These are phyloP conservation scores for Syrmaticus mikado DNA, from an alignment of 2,113 vertebrate genomes.

Conservation along the genomic window DNA sequence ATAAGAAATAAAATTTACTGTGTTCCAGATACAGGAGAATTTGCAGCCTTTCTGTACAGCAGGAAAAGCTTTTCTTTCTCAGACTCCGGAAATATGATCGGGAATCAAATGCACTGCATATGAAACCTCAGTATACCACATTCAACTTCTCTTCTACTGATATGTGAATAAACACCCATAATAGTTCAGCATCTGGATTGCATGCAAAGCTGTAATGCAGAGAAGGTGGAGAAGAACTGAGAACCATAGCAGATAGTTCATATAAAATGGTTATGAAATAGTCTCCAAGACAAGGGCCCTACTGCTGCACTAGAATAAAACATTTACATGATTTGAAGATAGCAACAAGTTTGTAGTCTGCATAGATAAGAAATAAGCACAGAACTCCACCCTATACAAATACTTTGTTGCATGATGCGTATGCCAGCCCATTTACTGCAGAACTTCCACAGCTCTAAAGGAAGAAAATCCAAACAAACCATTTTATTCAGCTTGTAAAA, in stretches of 20 bases:
- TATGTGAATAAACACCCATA: not conserved
- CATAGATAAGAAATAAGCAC: not conserved
- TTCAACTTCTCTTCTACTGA: not conserved
- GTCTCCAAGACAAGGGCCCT: not conserved
- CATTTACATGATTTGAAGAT: not conserved
- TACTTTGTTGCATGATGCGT: not conserved
- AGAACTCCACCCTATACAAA: not conserved
- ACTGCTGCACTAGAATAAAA: not conserved
- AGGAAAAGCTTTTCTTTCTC: not conserved
- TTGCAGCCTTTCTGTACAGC: not conserved
- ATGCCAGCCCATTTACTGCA: not conserved
- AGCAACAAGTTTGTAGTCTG: accelerated
- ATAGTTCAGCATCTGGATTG: not conserved
- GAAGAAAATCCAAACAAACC: not conserved
- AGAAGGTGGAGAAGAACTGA: not conserved
- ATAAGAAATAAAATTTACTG: not conserved
- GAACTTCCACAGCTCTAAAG: not conserved
- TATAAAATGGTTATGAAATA: not conserved
- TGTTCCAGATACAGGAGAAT: not conserved
- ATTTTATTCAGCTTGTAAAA: not conserved
- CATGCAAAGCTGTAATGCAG: not conserved
- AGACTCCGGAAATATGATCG: not conserved
- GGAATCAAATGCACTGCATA: not conserved
- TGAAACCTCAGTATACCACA: not conserved
- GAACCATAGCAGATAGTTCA: not conserved